These are phyloP conservation scores for Leptopilina myrica DNA, from an alignment of 2,888 invertebrate species.

Conservation along the genomic window DNA sequence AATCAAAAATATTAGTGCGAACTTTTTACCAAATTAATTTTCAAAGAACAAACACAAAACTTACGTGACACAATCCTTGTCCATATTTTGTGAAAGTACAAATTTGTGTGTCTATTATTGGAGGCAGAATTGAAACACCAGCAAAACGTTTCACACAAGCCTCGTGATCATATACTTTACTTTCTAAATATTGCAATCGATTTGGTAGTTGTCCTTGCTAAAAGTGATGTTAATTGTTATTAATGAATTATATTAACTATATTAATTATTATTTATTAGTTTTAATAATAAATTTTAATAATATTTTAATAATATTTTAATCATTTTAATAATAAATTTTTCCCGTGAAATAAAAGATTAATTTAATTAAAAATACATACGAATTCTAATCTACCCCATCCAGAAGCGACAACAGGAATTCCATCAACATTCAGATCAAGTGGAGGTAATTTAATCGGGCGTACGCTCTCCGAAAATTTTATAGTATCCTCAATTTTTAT, in stretches of 20 bases:
- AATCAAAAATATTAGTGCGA: background rate
- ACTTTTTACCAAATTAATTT: no score
- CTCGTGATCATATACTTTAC: background rate
- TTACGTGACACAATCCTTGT: slow-evolving; percentile 23
- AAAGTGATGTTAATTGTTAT: background rate
- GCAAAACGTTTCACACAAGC: background rate
- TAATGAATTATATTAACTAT: no score
- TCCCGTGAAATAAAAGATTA: background rate
- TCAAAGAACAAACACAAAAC: background rate
- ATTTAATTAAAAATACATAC: background rate
- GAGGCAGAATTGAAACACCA: background rate
- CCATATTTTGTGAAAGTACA: background rate
- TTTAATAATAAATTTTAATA: no score
- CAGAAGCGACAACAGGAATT: background rate
- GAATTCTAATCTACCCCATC: background rate
- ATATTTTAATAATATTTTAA: no score
- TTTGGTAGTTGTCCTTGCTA: background rate
- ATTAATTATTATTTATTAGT: no score
- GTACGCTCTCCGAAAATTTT: background rate
- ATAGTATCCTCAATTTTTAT: background rate
- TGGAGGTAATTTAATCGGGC: background rate
- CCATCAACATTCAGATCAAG: background rate
- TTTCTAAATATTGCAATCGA: background rate
- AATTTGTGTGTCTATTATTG: background rate
- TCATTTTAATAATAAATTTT: background rate